Evolutionary conservation across 2,797 vertebrate genomes (phyloP).

Genomic region (Rhodeus uyekii): DNA sequence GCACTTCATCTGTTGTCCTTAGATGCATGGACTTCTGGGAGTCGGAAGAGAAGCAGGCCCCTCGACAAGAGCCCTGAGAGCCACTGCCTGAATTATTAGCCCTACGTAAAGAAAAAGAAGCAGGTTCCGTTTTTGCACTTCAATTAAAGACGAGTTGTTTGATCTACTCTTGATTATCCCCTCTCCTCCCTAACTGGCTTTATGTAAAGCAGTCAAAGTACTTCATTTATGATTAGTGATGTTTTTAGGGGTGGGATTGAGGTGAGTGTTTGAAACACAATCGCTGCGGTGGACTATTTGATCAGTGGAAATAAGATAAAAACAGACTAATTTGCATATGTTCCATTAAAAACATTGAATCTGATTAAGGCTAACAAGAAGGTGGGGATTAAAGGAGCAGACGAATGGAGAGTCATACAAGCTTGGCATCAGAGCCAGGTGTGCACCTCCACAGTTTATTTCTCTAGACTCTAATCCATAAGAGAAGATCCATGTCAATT

Average conservation of each 20-base stretch:
- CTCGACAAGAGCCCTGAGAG: constrained; percentile 15
- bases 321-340: constrained; percentile 58
- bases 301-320: constrained; percentile 56
- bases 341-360: constrained; percentile 62
- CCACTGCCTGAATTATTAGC: constrained; percentile 27
- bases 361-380: constrained; percentile 60
- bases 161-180: constrained; percentile 57
- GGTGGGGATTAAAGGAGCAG: constrained; percentile 40
- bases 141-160: constrained; percentile 60
- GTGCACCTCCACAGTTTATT: constrained; percentile 28
- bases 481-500: constrained; percentile 56
- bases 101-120: constrained; percentile 17
- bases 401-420: constrained; percentile 33
- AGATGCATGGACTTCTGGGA: constrained; percentile 24
- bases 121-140: constrained; percentile 58
- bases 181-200: constrained; percentile 46
- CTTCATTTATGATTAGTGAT: constrained; percentile 62
- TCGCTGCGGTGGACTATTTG: constrained; percentile 55
- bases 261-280: constrained; percentile 56
- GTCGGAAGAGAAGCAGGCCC: constrained; percentile 28
- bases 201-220: constrained; percentile 60
- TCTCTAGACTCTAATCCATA: constrained; percentile 42
- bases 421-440: constrained; percentile 57
- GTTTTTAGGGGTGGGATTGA: constrained; percentile 46
- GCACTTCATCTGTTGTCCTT: constrained; percentile 30